A percentile compares a stretch with the other conserved stretches of the same genome.
phyloP scores from a whole-genome alignment of 2,797 vertebrate species.

The Enteromius unitaeniatus region DNA sequence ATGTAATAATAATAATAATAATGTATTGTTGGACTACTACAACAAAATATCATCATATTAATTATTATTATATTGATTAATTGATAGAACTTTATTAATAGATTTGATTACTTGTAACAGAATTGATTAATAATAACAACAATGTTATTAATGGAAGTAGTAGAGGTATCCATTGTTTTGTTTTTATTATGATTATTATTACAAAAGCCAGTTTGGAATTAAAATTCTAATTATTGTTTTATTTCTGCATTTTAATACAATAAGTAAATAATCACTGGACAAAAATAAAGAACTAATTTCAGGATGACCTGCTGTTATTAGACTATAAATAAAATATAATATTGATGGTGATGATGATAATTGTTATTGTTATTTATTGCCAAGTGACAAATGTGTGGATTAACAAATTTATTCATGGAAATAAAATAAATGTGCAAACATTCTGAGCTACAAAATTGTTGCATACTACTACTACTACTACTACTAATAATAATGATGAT shows the following conservation, averaged over 20 bases:
- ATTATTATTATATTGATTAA: background rate
- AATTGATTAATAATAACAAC: background rate
- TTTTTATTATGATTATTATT: background rate
- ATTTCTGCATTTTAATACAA: no score
- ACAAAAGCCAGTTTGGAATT: background rate
- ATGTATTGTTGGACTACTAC: background rate
- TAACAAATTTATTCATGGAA: no score
- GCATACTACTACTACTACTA: no score
- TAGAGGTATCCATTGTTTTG: no score
- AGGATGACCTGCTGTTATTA: no score
- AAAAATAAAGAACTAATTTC: background rate
- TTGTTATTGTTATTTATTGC: no score
- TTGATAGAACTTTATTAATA: no score
- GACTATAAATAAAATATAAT: background rate
- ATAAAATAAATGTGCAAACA: no score
- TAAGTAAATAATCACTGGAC: background rate
- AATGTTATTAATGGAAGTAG: background rate
- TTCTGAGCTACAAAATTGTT: no score
- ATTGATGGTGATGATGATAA: background rate
- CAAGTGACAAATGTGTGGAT: no score
- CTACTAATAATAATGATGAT: no score
- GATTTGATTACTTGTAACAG: no score
- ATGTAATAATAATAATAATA: background rate
- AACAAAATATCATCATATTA: background rate
- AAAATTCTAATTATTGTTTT: background rate